phyloP scores from a whole-genome alignment of 2,888 invertebrate genomes.

The Philaethria dido region DNA sequence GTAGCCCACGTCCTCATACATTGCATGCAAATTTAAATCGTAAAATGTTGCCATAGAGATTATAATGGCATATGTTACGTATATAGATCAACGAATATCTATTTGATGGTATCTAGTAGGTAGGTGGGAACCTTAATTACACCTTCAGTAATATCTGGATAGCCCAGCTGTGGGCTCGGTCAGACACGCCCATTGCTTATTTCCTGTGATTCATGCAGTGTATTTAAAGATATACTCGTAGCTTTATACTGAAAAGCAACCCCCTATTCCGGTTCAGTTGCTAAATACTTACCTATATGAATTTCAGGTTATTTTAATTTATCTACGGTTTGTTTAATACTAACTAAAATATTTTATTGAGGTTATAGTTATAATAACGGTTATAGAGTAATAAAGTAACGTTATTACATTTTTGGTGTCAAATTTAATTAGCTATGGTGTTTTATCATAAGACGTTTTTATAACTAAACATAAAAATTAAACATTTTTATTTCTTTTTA shows the following conservation, averaged over 20 bases:
- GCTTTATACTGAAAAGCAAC: constrained; percentile 4
- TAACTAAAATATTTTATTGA: neutral
- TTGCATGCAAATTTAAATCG: constrained; percentile 34
- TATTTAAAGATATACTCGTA: constrained; percentile 4
- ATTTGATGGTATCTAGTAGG: constrained; percentile 49
- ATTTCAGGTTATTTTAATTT: no score
- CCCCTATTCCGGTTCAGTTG: neutral
- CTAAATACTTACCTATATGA: neutral
- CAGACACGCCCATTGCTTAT: constrained; percentile 35
- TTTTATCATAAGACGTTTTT: constrained; percentile 7
- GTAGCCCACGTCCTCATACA: constrained; percentile 32
- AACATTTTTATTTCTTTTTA: neutral
- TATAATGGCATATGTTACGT: constrained; percentile 25
- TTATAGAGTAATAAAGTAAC: neutral
- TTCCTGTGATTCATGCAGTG: constrained; percentile 18
- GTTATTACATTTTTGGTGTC: neutral
- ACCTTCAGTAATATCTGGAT: constrained; percentile 48
- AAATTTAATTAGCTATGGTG: neutral
- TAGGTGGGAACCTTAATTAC: constrained; percentile 64
- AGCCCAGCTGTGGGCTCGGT: constrained; percentile 42
- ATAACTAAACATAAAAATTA: neutral
- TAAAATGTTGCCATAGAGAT: constrained; percentile 43
- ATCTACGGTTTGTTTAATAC: neutral
- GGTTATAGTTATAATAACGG: neutral
- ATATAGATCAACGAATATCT: constrained; percentile 31